These are phyloP conservation scores for Pithecia hirsuta DNA, from an alignment of 2,797 vertebrate genomes.

Conservation along the genomic window DNA sequence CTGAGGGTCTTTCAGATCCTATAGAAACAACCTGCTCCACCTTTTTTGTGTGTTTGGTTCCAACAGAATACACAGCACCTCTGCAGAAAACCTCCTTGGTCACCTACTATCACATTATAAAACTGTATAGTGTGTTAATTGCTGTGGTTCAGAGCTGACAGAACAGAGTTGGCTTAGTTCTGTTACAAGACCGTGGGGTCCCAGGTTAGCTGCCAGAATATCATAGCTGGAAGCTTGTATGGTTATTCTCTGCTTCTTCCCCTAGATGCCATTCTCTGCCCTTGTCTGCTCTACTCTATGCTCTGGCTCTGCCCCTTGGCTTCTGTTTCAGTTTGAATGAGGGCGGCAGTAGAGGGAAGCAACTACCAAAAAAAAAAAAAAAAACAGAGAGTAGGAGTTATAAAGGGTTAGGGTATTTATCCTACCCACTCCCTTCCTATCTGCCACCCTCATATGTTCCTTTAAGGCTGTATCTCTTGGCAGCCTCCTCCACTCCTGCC, in stretches of 20 bases:
- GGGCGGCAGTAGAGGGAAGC: no score
- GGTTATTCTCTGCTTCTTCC: constrained; percentile 19
- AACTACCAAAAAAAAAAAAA: not conserved
- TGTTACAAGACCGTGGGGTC: not conserved
- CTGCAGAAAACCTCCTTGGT: constrained; percentile 11
- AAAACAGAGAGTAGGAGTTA: not conserved
- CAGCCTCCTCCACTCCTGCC: not conserved
- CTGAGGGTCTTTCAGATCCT: not conserved
- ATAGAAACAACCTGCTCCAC: not conserved
- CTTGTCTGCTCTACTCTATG: not conserved
- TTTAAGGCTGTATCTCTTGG: not conserved
- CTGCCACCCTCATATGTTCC: not conserved
- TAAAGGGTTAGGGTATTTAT: not conserved
- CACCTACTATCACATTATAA: not conserved
- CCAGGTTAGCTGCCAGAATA: not conserved
- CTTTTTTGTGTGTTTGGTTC: not conserved
- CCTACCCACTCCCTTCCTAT: not conserved
- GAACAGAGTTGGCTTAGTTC: not conserved
- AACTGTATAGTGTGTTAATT: not conserved
- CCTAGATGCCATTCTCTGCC: not conserved
- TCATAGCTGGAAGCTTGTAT: not conserved
- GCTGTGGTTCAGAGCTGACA: not conserved
- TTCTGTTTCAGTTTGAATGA: not conserved
- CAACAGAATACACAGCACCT: not conserved
- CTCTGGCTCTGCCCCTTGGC: not conserved